Evolutionary conservation across 92 coral and sea anemone genomes (phyloP), one percentile per base, ranked within the genome.

Genomic region (Epizoanthus fatuus): DNA sequence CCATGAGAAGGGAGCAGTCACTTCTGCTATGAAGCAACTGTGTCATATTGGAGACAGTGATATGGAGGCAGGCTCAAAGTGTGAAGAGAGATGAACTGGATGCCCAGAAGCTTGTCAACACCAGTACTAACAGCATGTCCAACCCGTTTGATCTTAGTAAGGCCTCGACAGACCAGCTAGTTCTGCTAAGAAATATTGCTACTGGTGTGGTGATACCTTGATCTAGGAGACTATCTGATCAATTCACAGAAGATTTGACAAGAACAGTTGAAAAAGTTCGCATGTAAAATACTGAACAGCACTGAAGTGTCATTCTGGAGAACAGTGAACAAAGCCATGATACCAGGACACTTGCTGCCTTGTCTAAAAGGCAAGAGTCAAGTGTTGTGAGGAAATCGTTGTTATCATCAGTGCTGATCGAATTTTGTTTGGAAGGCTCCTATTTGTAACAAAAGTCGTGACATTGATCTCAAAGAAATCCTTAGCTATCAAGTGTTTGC

Each of bases 81-180:
- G 95, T 29, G 35, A 29, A 29, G 35, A 29, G 35, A 63, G 95
- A 92, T 86, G 95, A 92, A 55, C 13, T 17, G 6, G 93, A 89
- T 62, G 81, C 89, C 22, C 85, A 80, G 75, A 49, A 65, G 95
- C 86, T 92, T 40, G n/a, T 88, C 47, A 54, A 69, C 54, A 89
- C 90, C 67, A 81, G 74, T 45, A 14, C 76, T 9, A 79, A 87
- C 22, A 80, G 81, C 77, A 84, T 92, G 90, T 22, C 25, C 25
- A 22, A 22, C 84, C 95, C 95, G 22, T 92, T 88, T 68, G 92
- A 86, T 38, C 51, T 88, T 72, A 68, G 72, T 81, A 85, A 85
- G 53, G 80, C 66, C 55, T 67, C 69, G 60, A 38, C 5, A 74
- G 89, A 64, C 37, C 88, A 84, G 39, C 87, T 80, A 51, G 63